phyloP scores from a whole-genome alignment of 2,888 invertebrate genomes.

The Carterocephalus palaemon region DNA sequence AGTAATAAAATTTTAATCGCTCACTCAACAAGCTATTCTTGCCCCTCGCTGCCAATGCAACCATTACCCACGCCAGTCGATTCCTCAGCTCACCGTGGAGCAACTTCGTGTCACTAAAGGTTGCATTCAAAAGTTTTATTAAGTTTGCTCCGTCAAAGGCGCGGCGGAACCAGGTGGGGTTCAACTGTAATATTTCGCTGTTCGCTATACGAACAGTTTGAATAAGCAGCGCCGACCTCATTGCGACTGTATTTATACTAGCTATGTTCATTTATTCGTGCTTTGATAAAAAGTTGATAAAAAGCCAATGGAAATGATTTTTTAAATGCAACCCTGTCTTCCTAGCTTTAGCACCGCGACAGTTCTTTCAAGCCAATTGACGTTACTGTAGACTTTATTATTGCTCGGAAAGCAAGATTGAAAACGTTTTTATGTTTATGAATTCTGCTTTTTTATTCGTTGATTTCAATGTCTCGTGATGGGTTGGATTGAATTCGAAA shows the following conservation, averaged over 20 bases:
- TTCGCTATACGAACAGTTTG: conserved; percentile 42
- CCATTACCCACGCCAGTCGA: conserved; percentile 31
- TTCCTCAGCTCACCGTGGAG: conserved; percentile 22
- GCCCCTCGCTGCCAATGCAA: not conserved
- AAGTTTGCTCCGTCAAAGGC: conserved; percentile 46
- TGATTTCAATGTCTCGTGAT: too few species aligned
- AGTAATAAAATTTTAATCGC: too few species aligned
- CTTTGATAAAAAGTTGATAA: too few species aligned
- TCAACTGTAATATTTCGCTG: conserved; percentile 38
- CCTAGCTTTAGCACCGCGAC: conserved; percentile 1
- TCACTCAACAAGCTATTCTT: too few species aligned
- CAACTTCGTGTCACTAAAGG: conserved; percentile 43
- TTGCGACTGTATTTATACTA: conserved; percentile 21
- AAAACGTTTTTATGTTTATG: too few species aligned
- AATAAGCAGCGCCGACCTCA: conserved; percentile 34
- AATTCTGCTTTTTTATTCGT: too few species aligned
- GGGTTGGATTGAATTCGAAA: too few species aligned
- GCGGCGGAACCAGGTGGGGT: conserved; percentile 31
- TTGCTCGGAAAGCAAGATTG: too few species aligned
- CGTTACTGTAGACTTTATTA: conserved; percentile 2
- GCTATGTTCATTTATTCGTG: conserved; percentile 32
- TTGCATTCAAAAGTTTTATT: conserved; percentile 62
- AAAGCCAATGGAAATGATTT: conserved; percentile 8
- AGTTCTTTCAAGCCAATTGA: conserved; percentile 6
- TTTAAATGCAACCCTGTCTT: not conserved